Evolutionary conservation across 2,113 vertebrate species (phyloP).

Genomic region (Nicator chloris): DNA sequence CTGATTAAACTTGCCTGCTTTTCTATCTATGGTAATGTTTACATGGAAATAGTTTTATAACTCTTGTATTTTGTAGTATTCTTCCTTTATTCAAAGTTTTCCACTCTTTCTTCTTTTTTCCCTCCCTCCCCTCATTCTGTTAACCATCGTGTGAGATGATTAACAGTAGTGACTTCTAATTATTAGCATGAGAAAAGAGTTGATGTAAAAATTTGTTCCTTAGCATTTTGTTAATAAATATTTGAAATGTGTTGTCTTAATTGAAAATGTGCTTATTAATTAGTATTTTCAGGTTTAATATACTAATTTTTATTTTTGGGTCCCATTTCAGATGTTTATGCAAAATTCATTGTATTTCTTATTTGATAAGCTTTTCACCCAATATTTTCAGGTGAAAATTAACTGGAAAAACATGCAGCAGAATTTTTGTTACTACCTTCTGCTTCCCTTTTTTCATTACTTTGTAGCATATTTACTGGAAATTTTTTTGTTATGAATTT

Average conservation of each 20-base stretch:
- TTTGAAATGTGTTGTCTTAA: neutral
- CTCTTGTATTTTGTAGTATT: neutral
- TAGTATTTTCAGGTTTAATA: neutral
- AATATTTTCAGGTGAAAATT: neutral
- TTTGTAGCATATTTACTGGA: neutral
- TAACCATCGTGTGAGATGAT: neutral
- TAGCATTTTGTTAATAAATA: neutral
- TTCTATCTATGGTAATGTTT: neutral
- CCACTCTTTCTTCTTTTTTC: neutral
- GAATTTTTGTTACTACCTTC: neutral
- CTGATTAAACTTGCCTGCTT: neutral
- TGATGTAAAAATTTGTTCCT: neutral
- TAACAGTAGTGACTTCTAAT: rapidly evolving
- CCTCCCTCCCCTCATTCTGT: neutral
- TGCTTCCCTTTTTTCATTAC: neutral
- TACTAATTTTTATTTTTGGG: neutral
- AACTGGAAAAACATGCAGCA: neutral
- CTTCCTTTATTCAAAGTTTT: neutral
- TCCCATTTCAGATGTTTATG: neutral
- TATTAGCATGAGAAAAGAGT: neutral
- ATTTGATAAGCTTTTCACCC: neutral
- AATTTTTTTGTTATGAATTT: neutral
- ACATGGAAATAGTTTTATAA: neutral
- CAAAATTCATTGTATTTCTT: neutral
- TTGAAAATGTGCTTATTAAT: neutral